phyloP scores from a whole-genome alignment of 2,888 invertebrate species.

The Drosophila setosimentum region DNA sequence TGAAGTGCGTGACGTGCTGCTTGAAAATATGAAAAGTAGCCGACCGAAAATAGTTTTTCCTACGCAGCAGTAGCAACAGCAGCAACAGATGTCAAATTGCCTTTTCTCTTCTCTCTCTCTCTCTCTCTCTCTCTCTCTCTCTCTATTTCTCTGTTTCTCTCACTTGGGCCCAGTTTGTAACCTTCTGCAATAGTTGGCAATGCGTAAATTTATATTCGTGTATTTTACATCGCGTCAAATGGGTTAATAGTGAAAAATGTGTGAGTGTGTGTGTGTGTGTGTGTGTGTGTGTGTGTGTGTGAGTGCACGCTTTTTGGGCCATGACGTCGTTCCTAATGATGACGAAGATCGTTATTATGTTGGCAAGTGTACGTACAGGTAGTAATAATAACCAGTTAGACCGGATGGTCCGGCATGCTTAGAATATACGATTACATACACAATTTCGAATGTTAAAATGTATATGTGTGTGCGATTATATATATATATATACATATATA shows the following conservation, averaged over 20 bases:
- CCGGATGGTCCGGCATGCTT: constrained; percentile 70
- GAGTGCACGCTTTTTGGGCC: constrained; percentile 43
- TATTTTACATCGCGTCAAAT: constrained; percentile 70
- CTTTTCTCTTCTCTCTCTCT: not conserved
- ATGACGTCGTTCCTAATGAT: constrained; percentile 35
- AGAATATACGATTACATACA: constrained; percentile 39
- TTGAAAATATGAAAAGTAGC: constrained; percentile 54
- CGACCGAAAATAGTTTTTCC: constrained; percentile 55
- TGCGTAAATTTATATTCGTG: constrained; percentile 60
- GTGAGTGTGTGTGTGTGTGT: constrained; percentile 7
- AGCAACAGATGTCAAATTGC: constrained; percentile 47
- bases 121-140: not conserved
- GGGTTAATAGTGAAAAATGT: constrained; percentile 75
- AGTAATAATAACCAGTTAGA: constrained; percentile 67
- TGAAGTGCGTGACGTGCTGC: constrained; percentile 59
- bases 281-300: not conserved
- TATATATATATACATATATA: not conserved
- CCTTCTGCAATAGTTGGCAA: constrained; percentile 38
- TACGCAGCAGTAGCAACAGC: constrained; percentile 10
- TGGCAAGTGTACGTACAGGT: constrained; percentile 53
- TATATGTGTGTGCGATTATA: not conserved
- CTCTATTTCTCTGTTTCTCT: not conserved
- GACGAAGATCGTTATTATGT: constrained; percentile 24
- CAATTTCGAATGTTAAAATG: not conserved
- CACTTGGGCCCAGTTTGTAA: constrained; percentile 2